Conservation (phyloP, 1,140 invertebrate genomes). For the Copidosoma floridanum region DNA sequence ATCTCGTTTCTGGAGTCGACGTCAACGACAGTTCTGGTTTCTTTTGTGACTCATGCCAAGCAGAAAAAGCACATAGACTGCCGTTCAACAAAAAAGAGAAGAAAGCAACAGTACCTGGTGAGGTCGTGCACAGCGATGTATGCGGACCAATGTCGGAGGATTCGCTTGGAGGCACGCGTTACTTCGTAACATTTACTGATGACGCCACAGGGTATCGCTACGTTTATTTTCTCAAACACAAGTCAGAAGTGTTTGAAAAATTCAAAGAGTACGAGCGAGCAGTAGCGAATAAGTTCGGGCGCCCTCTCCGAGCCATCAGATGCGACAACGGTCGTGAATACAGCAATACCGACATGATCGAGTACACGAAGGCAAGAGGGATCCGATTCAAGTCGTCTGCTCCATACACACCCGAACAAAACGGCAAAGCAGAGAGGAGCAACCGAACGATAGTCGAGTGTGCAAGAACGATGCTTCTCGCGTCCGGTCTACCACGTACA, state of each 20-base stretch:
- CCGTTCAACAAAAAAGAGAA: slow-evolving; percentile 43
- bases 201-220: background rate
- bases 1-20: slow-evolving; percentile 20
- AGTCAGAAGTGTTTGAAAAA: too few relatives aligned
- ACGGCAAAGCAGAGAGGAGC: slow-evolving; percentile 44
- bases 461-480: too few relatives aligned
- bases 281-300: slow-evolving; percentile 35
- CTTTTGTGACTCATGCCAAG: slow-evolving; percentile 36
- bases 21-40: slow-evolving; percentile 13
- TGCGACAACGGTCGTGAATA: slow-evolving; percentile 27
- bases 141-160: background rate
- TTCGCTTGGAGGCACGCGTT: background rate
- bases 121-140: background rate
- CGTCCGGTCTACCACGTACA: too few relatives aligned
- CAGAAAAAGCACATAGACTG: slow-evolving; percentile 38
- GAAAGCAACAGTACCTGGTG: too few relatives aligned
- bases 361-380: slow-evolving; percentile 8
- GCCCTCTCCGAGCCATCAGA: too few relatives aligned
- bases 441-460: slow-evolving; percentile 47
- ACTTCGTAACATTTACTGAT: background rate
- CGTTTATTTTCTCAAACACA: background rate
- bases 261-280: too few relatives aligned
- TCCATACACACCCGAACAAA: slow-evolving; percentile 45
- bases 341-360: background rate
- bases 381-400: slow-evolving; percentile 28